phyloP scores from a whole-genome alignment of 2,888 invertebrate genomes.

The Sialis fuliginosa region DNA sequence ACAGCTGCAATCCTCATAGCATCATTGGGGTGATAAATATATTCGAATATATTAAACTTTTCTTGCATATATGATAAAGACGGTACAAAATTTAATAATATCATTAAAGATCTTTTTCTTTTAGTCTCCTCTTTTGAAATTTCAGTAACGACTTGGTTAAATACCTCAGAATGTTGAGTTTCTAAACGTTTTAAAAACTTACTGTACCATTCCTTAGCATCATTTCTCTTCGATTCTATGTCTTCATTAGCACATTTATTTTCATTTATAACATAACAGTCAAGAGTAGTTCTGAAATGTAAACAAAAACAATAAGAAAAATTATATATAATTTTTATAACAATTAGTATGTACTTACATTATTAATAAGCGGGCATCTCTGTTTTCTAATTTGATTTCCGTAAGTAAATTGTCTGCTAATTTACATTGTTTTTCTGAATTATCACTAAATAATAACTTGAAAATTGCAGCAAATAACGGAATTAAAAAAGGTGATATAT shows the following conservation, averaged over 20 bases:
- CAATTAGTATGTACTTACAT: slow-evolving; percentile 26
- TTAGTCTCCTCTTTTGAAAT: slow-evolving; percentile 26
- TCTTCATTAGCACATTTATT: slow-evolving; percentile 10
- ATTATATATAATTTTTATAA: too few species aligned
- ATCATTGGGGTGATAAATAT: slow-evolving; percentile 52
- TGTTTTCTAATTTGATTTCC: slow-evolving; percentile 36
- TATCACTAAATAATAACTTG: slow-evolving; percentile 27
- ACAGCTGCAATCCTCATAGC: slow-evolving; percentile 48
- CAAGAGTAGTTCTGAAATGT: neutral
- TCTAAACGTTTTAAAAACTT: slow-evolving; percentile 42
- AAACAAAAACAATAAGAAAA: neutral
- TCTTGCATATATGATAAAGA: neutral
- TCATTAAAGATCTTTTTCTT: slow-evolving; percentile 9
- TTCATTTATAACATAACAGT: slow-evolving; percentile 6
- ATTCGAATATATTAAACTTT: slow-evolving; percentile 35
- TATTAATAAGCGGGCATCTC: slow-evolving; percentile 35
- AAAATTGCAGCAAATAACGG: slow-evolving; percentile 36
- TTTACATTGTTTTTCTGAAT: slow-evolving; percentile 27
- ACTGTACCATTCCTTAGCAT: slow-evolving; percentile 30
- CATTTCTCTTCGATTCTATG: neutral
- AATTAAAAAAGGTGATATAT: slow-evolving; percentile 35
- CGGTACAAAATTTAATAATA: slow-evolving; percentile 4
- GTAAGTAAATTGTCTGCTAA: slow-evolving; percentile 39
- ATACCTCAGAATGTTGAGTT: slow-evolving; percentile 48
- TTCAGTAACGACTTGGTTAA: slow-evolving; percentile 47